phyloP scores from a whole-genome alignment of 2,797 vertebrate species.

The Cirrhinus molitorella region DNA sequence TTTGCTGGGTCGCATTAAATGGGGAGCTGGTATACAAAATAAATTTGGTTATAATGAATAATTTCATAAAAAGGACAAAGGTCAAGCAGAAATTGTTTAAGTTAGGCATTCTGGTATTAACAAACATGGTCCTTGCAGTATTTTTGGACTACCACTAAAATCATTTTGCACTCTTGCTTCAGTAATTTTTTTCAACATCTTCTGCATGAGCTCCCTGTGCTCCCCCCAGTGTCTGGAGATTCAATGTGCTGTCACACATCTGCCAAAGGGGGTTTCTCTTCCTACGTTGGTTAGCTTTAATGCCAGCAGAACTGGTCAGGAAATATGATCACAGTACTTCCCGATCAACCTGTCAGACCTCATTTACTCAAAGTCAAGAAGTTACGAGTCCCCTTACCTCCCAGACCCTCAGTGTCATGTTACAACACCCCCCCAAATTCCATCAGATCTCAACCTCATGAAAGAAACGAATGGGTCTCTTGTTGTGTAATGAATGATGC shows the following conservation, averaged over 20 bases:
- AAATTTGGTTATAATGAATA: not conserved
- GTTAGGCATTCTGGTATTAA: conserved; percentile 11
- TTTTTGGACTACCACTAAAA: conserved; percentile 31
- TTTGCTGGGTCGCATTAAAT: not conserved
- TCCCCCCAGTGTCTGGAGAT: conserved; percentile 14
- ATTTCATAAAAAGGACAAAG: not conserved
- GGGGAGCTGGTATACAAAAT: not conserved
- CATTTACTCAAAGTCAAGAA: conserved; percentile 61
- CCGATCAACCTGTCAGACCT: conserved; percentile 61
- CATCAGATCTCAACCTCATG: conserved; percentile 57
- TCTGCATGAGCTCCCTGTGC: not conserved
- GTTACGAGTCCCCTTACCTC: conserved; percentile 62
- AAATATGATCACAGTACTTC: conserved; percentile 59
- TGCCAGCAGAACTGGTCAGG: conserved; percentile 54
- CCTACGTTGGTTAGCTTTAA: conserved; percentile 35
- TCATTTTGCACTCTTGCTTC: not conserved
- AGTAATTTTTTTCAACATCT: not conserved
- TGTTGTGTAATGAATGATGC: conserved; percentile 1
- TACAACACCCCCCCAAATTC: conserved; percentile 53
- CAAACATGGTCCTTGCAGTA: conserved; percentile 17
- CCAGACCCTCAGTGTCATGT: conserved; percentile 58
- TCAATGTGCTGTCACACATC: conserved; percentile 39
- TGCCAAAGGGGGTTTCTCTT: conserved; percentile 50
- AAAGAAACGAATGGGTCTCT: conserved; percentile 45
- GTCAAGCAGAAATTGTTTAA: not conserved